Conservation (phyloP, 1,140 invertebrate genomes). For the Penaeus chinensis region DNA sequence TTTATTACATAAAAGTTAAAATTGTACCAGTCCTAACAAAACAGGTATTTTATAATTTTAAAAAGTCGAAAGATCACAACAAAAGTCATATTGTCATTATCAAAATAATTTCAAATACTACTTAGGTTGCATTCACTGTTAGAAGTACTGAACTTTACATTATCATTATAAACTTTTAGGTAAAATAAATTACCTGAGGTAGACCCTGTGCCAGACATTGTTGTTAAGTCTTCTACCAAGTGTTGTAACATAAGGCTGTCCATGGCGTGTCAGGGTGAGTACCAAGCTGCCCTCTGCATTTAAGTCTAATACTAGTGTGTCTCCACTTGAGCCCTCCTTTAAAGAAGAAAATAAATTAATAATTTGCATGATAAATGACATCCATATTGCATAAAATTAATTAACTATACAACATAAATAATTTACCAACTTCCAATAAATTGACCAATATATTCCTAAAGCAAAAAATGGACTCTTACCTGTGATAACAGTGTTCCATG, state of each 20-base stretch:
- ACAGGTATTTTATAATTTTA: no score
- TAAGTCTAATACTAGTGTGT: slow-evolving; percentile 44
- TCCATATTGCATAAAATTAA: no score
- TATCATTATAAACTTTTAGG: not conserved
- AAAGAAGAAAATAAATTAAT: not conserved
- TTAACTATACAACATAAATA: not conserved
- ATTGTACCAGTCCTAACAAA: no score
- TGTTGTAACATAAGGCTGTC: slow-evolving; percentile 26
- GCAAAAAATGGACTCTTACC: slow-evolving; percentile 7
- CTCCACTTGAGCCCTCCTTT: slow-evolving; percentile 48
- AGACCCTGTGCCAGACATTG: slow-evolving; percentile 85
- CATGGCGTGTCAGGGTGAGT: slow-evolving; percentile 40
- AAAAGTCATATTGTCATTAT: no score
- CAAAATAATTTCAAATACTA: not conserved
- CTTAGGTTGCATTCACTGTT: not conserved
- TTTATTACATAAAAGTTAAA: no score
- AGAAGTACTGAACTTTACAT: not conserved
- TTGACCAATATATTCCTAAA: not conserved
- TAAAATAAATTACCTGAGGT: slow-evolving; percentile 70
- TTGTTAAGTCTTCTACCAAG: slow-evolving; percentile 67
- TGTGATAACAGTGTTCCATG: slow-evolving; percentile 65
- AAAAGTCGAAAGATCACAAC: no score
- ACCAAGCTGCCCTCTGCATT: slow-evolving; percentile 43
- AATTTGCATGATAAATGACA: not conserved
- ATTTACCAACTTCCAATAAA: not conserved